Evolutionary conservation across 2,113 vertebrate species (phyloP).

Genomic region (Mohoua ochrocephala): DNA sequence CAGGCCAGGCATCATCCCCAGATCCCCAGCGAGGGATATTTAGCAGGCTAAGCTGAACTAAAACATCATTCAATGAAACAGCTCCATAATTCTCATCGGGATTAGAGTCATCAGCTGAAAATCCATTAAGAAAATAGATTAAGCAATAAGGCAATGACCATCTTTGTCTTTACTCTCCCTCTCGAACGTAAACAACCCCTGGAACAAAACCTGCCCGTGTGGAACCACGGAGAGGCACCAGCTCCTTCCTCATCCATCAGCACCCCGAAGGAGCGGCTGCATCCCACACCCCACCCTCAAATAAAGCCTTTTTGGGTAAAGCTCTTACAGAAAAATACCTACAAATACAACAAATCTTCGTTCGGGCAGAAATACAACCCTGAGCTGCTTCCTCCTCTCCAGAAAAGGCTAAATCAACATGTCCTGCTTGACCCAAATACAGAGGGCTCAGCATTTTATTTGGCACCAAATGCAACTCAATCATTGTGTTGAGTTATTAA

Average conservation of each 20-base stretch:
- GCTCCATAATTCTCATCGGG: conserved; percentile 46
- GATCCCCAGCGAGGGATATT: background rate
- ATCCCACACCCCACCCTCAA: background rate
- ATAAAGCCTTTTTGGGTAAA: background rate
- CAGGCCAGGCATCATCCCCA: background rate
- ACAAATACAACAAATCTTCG: background rate
- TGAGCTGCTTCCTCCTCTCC: background rate
- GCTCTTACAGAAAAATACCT: background rate
- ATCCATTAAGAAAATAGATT: conserved; percentile 54
- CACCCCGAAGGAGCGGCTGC: background rate
- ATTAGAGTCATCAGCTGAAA: conserved; percentile 54
- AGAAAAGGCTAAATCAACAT: background rate
- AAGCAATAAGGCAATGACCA: conserved; percentile 35
- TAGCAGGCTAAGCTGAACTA: background rate
- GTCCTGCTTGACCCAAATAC: background rate
- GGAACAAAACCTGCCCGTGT: background rate
- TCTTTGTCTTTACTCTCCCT: background rate
- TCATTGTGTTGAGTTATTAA: too few relatives aligned
- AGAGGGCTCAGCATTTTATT: background rate
- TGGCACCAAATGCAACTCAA: background rate
- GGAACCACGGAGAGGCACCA: background rate
- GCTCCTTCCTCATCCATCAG: background rate
- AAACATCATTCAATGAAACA: conserved; percentile 19
- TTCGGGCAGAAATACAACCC: background rate
- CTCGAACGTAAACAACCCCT: background rate